Evolutionary conservation across 2,888 invertebrate species (phyloP).

Genomic region (Torymus auratus): DNA sequence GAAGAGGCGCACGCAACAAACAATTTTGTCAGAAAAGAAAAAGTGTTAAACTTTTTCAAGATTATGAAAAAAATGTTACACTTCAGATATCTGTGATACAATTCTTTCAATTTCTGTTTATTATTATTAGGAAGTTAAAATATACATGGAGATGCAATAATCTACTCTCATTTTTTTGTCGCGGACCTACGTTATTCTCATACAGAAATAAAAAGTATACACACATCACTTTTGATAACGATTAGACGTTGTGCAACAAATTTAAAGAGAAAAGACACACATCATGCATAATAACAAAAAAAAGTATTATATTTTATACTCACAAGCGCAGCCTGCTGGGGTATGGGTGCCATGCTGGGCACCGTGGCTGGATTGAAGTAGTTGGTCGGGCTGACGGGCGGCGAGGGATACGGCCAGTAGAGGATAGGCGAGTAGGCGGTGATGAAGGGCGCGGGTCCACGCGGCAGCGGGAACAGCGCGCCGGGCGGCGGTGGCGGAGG

Average conservation of each 20-base stretch:
- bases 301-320: slow-evolving; percentile 47
- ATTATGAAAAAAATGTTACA: too few relatives aligned
- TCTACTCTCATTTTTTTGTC: too few relatives aligned
- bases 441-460: slow-evolving; percentile 79
- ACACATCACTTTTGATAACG: too few relatives aligned
- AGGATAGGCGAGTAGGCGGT: slow-evolving; percentile 83
- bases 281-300: neutral
- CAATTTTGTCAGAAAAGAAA: too few relatives aligned
- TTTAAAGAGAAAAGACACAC: neutral
- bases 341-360: slow-evolving; percentile 71
- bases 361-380: slow-evolving; percentile 84
- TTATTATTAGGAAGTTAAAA: too few relatives aligned
- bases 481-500: slow-evolving; percentile 78
- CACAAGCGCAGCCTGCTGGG: slow-evolving; percentile 68
- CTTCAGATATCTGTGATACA: too few relatives aligned
- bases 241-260: neutral
- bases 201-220: too few relatives aligned
- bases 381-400: slow-evolving; percentile 94
- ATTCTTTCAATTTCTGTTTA: too few relatives aligned
- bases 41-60: too few relatives aligned
- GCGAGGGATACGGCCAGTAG: slow-evolving; percentile 96
- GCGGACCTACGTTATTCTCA: too few relatives aligned
- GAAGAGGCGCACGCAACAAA: too few relatives aligned
- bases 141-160: too few relatives aligned
- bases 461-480: slow-evolving; percentile 76